Evolutionary conservation across 2,888 invertebrate species (phyloP).

Genomic region (Zhuqinia jingwanae): DNA sequence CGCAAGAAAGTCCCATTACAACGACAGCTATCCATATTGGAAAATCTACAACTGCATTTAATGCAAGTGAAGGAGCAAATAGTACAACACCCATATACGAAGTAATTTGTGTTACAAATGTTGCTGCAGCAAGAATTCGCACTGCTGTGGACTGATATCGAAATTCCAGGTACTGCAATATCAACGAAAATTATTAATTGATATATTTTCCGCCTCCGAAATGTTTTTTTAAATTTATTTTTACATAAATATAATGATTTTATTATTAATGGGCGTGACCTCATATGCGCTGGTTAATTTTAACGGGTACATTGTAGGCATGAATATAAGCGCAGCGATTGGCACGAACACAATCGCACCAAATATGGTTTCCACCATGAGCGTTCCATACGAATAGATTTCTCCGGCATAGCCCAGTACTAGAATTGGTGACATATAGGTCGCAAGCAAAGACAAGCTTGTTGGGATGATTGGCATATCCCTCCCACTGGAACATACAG

Average conservation of each 20-base stretch:
- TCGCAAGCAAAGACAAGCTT: constrained; percentile 75
- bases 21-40: constrained; percentile 73
- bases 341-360: constrained; percentile 74
- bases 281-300: constrained; percentile 77
- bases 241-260: too few species aligned
- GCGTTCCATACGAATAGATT: constrained; percentile 76
- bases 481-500: constrained; percentile 45
- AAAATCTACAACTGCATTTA: constrained; percentile 75
- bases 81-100: constrained; percentile 80
- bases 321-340: constrained; percentile 75
- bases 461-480: constrained; percentile 76
- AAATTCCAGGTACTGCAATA: constrained; percentile 79
- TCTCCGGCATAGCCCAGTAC: constrained; percentile 78
- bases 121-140: constrained; percentile 75
- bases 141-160: constrained; percentile 79
- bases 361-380: constrained; percentile 76
- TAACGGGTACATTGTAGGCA: constrained; percentile 76
- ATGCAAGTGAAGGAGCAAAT: constrained; percentile 78
- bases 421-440: constrained; percentile 77
- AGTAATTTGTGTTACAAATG: constrained; percentile 77
- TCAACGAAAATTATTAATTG: neutral
- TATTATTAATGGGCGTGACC: too few species aligned
- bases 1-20: constrained; percentile 74
- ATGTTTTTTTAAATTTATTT: too few species aligned
- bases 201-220: neutral